Base-by-base conservation (phyloP, 2,888 invertebrate species). In the Cheilosia vulpina region DNA sequence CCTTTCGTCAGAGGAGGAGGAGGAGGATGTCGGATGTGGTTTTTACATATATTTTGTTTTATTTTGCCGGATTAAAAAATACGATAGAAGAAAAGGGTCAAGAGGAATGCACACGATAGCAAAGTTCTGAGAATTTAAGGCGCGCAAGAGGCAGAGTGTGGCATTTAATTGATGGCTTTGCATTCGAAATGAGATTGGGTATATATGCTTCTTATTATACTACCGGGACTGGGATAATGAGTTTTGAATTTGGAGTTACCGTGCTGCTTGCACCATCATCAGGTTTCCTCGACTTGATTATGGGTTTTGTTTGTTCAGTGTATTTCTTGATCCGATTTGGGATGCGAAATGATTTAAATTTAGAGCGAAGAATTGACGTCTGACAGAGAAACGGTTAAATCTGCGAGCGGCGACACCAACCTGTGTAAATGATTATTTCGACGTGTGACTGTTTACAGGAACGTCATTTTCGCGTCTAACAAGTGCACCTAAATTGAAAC, bases 21-120 rank as follows among this genome's bases (percentile, higher is more conserved):
- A 52, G 66, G 38, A 52, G 50, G 72, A 66, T 62, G 65, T 80
- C 75, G 84, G 84, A 84, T 84, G 79, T 76, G 79, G 73, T 75
- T 65, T 73, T 79, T 57, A 68, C n/a, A 11, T 52, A 17, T 17
- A 52, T 21, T 65, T 57, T 47, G 52, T 57, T 47, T 21, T 50
- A 63, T 63, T n/a, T 57, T 41, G 31, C 19, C 21, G 52, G 58
- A 79, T 65, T 63, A 52, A 53, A 24, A 21, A 24, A 13, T 38
- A 13, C n/a, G 21, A 55, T 43, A 19, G 55, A 21, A n/a, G 9
- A 38, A 47, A 21, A 47, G 58, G 65, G 60, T 58, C 58, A 79
- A 82, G 69, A 50, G 52, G 52, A 15, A 21, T 11, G 43, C 53
- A 76, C 31, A 3, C 24, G n/a, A 27, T 27, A 52, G 52, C 7